phyloP scores from a whole-genome alignment of 2,888 invertebrate species.

The Parnassius orleans region DNA sequence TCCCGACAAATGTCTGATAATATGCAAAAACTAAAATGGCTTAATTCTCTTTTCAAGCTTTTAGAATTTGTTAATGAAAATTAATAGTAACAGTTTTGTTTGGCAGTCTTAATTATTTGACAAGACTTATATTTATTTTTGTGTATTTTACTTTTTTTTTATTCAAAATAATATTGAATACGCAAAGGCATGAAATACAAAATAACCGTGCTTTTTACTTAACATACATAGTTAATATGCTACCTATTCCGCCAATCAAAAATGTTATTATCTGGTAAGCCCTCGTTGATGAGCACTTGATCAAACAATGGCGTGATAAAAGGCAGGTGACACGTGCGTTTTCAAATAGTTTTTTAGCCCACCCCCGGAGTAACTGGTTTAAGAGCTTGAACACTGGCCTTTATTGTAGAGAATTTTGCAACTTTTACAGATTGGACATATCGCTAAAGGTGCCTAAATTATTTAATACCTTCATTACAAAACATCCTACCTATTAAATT shows the following conservation, averaged over 20 bases:
- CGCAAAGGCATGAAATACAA: neutral
- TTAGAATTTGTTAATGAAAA: too few species aligned
- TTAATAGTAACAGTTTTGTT: too few species aligned
- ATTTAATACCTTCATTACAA: too few species aligned
- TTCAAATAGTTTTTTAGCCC: constrained; percentile 50
- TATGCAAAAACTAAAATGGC: constrained; percentile 7
- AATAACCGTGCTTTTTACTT: constrained; percentile 13
- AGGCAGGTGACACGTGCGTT: constrained; percentile 71
- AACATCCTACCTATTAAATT: too few species aligned
- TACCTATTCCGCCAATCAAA: constrained; percentile 40
- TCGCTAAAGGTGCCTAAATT: neutral
- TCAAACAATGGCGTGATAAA: constrained; percentile 53
- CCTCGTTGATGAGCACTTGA: constrained; percentile 43
- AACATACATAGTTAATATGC: constrained; percentile 31
- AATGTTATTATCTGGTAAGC: constrained; percentile 39
- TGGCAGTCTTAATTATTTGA: too few species aligned
- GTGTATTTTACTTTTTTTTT: too few species aligned
- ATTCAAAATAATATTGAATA: neutral
- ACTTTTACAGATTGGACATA: constrained; percentile 37
- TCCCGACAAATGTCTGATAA: constrained; percentile 11
- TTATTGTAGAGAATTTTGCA: constrained; percentile 37
- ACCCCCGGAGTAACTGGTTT: constrained; percentile 57
- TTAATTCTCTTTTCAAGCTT: too few species aligned
- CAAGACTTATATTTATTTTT: too few species aligned
- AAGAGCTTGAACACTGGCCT: constrained; percentile 45